phyloP scores from a whole-genome alignment of 2,797 vertebrate genomes.

The Thamnophis elegans region DNA sequence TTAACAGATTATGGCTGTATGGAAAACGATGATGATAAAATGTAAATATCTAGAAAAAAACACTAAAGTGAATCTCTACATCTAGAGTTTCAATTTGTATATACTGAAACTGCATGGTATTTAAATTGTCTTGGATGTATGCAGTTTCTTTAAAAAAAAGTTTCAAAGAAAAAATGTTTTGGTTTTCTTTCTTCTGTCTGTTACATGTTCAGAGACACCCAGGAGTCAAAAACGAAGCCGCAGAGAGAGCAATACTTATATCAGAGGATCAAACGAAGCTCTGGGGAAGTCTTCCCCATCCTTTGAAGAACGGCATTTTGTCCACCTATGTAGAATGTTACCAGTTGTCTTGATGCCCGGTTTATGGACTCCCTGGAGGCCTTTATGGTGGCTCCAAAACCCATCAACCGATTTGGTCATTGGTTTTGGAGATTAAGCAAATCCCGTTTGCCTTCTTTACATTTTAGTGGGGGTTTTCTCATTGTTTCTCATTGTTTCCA shows the following conservation, averaged over 20 bases:
- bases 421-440: neutral
- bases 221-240: neutral
- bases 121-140: constrained; percentile 91
- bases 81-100: constrained; percentile 76
- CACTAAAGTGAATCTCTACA: constrained; percentile 72
- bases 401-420: neutral
- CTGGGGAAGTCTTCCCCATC: neutral
- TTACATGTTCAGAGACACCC: neutral
- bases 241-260: neutral
- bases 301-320: neutral
- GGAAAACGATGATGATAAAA: constrained; percentile 45
- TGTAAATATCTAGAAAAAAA: constrained; percentile 75
- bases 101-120: constrained; percentile 89
- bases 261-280: neutral
- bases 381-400: neutral
- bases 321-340: neutral
- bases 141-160: constrained; percentile 90
- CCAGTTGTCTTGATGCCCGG: neutral
- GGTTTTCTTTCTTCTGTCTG: constrained; percentile 51
- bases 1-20: constrained; percentile 70
- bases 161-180: constrained; percentile 62
- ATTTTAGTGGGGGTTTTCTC: neutral
- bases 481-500: no score
- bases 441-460: neutral
- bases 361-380: neutral